Evolutionary conservation across 2,797 vertebrate species (phyloP).

Genomic region (Orestias chungarensis): DNA sequence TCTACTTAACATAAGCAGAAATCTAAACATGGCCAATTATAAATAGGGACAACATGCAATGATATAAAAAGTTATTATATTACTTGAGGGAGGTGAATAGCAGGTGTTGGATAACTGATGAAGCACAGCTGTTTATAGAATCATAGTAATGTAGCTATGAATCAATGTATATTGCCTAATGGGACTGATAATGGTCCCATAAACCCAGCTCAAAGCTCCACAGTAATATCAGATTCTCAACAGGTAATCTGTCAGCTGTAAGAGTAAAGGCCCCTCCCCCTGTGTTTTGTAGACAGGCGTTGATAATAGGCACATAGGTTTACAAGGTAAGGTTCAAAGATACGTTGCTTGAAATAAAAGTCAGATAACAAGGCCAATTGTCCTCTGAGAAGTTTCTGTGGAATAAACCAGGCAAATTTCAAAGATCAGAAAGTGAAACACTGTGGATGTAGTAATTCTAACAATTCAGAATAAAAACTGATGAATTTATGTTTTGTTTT

Average conservation of each 20-base stretch:
- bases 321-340: background rate
- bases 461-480: background rate
- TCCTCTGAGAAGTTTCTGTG: background rate
- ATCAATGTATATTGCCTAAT: background rate
- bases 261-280: background rate
- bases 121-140: background rate
- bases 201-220: background rate
- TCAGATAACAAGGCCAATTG: background rate
- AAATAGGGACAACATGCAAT: background rate
- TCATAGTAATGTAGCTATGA: background rate
- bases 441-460: background rate
- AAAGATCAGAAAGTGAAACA: background rate
- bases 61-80: background rate
- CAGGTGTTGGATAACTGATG: background rate
- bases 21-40: background rate
- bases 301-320: constrained; percentile 1
- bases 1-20: background rate
- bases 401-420: background rate
- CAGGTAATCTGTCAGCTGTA: background rate
- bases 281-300: background rate
- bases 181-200: background rate
- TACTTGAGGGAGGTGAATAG: background rate
- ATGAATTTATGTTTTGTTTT: background rate
- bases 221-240: background rate
- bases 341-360: constrained; percentile 14